Conservation (phyloP, 1,140 invertebrate species). For the Gonatopus flavifemur region DNA sequence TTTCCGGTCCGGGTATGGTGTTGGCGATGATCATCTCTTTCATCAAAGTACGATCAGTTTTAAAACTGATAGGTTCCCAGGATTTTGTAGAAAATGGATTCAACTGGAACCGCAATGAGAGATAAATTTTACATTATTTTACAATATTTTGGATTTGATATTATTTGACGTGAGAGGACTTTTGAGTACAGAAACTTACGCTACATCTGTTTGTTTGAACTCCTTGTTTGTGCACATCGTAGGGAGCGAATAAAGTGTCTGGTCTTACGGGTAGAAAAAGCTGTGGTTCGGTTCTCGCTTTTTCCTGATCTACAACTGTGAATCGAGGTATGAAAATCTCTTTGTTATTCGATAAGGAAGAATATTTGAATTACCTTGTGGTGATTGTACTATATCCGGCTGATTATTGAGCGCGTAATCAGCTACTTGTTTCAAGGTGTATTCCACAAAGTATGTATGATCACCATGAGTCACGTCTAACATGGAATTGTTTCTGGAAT, state of each 20-base stretch:
- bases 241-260: slow-evolving; percentile 54
- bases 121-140: too few species aligned
- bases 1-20: slow-evolving; percentile 73
- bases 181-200: slow-evolving; percentile 41
- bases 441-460: slow-evolving; percentile 60
- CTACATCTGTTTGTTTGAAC: slow-evolving; percentile 54
- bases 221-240: slow-evolving; percentile 55
- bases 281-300: slow-evolving; percentile 52
- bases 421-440: slow-evolving; percentile 57
- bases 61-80: slow-evolving; percentile 57
- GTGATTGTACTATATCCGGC: slow-evolving; percentile 61
- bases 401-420: slow-evolving; percentile 58
- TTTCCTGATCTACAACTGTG: slow-evolving; percentile 46
- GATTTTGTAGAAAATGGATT: slow-evolving; percentile 57
- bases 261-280: slow-evolving; percentile 55
- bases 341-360: neutral
- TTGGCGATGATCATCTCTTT: slow-evolving; percentile 69
- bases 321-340: neutral
- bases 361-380: slow-evolving; percentile 49
- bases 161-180: neutral
- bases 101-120: slow-evolving; percentile 47
- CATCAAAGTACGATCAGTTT: slow-evolving; percentile 54
- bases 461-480: slow-evolving; percentile 59
- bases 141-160: too few species aligned
- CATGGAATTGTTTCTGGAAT: slow-evolving; percentile 58